These are phyloP conservation scores for Paramormyrops hopkinsi DNA, from an alignment of 2,797 vertebrate species.

Conservation along the genomic window DNA sequence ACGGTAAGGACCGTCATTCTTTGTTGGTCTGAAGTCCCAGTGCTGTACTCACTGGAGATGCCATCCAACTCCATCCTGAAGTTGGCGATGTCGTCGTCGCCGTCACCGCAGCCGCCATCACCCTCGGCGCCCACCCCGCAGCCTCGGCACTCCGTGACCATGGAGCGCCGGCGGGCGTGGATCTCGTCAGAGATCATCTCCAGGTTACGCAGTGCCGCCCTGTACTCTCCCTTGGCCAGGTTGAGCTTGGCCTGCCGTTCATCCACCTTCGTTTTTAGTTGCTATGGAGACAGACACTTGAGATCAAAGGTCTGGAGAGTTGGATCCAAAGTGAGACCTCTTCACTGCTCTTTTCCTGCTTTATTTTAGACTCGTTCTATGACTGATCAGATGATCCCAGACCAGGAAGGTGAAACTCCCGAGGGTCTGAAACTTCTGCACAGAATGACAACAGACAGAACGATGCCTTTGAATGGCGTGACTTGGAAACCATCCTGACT, in stretches of 20 bases:
- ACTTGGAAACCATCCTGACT: background rate
- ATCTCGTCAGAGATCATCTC: constrained; percentile 97
- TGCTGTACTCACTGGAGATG: constrained; percentile 76
- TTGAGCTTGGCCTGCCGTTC: constrained; percentile 82
- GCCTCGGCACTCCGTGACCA: constrained; percentile 79
- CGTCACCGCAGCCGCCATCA: constrained; percentile 57
- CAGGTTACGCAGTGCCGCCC: constrained; percentile 78
- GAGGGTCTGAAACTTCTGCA: background rate
- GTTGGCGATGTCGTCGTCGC: constrained; percentile 49
- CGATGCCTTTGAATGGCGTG: background rate
- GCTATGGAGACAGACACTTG: constrained; percentile 51
- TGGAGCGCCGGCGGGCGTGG: constrained; percentile 78
- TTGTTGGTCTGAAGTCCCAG: background rate
- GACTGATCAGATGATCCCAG: background rate
- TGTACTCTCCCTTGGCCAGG: constrained; percentile 82
- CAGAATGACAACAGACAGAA: background rate
- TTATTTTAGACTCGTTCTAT: background rate
- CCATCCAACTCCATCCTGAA: constrained; percentile 77
- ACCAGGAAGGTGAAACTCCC: background rate
- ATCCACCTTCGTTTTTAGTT: constrained; percentile 84
- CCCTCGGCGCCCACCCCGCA: constrained; percentile 86
- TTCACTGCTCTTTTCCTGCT: background rate
- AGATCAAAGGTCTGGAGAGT: background rate
- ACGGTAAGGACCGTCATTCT: background rate
- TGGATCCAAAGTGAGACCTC: background rate